Evolutionary conservation across 2,797 vertebrate genomes (phyloP).

Genomic region (Amniataba percoides): DNA sequence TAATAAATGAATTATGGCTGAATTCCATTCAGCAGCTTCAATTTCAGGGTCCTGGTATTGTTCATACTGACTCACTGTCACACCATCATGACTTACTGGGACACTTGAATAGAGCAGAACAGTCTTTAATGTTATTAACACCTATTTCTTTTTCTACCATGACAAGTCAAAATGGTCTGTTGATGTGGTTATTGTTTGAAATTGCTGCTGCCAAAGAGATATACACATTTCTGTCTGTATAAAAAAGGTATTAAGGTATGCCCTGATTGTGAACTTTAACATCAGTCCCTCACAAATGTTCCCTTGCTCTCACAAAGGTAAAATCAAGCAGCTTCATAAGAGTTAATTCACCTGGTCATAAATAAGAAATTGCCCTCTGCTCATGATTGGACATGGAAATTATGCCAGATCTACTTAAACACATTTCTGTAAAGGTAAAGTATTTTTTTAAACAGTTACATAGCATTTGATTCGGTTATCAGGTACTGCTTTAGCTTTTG

Average conservation of each 20-base stretch:
- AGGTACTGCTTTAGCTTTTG: neutral
- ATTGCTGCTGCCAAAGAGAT: neutral
- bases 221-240: neutral
- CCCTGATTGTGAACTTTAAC: neutral
- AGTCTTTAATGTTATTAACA: neutral
- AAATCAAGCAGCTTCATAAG: neutral
- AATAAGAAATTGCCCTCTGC: neutral
- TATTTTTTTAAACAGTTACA: neutral
- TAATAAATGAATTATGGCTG: neutral
- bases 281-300: slow-evolving; percentile 7
- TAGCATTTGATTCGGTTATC: neutral
- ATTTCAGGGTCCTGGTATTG: neutral
- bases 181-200: neutral
- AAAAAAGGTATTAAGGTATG: neutral
- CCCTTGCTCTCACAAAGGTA: neutral
- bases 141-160: neutral
- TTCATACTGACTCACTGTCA: neutral
- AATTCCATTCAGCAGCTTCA: slow-evolving; percentile 2
- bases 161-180: neutral
- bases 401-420: neutral
- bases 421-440: neutral
- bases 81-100: neutral
- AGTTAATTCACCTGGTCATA: neutral
- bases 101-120: neutral
- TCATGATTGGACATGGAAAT: neutral